A percentile compares a stretch with the other conserved stretches of the same genome.
These are phyloP conservation scores for Clusia tigrina DNA, from an alignment of 2,888 invertebrate genomes.

Conservation along the genomic window DNA sequence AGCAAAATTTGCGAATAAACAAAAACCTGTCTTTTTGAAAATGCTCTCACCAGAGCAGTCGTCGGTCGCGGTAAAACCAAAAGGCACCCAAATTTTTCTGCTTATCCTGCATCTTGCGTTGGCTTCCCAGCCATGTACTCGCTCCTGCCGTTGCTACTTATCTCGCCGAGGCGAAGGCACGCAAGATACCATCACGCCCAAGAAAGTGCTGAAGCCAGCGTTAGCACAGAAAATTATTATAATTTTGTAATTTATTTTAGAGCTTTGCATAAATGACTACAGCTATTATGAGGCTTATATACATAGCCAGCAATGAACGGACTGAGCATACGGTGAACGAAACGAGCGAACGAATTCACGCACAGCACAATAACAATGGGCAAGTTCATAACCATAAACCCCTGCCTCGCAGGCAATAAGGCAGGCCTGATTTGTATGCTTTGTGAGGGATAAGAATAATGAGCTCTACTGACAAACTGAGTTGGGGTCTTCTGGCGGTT, in stretches of 20 bases:
- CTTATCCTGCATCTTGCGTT: no score
- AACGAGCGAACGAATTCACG: not conserved
- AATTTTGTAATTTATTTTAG: slow-evolving; percentile 57
- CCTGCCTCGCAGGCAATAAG: not conserved
- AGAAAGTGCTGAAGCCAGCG: slow-evolving; percentile 31
- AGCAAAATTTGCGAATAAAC: no score
- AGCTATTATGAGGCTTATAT: slow-evolving; percentile 40
- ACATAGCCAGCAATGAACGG: slow-evolving; percentile 7
- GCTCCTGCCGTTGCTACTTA: slow-evolving; percentile 22
- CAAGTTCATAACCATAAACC: slow-evolving; percentile 30
- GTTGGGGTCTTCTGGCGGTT: slow-evolving; percentile 1
- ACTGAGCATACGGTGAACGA: not conserved
- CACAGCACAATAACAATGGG: slow-evolving; percentile 21
- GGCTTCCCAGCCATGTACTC: no score
- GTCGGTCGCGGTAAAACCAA: no score
- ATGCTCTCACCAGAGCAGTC: no score
- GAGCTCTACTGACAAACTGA: slow-evolving; percentile 15
- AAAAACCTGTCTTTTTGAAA: no score
- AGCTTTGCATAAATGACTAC: slow-evolving; percentile 52
- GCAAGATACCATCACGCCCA: slow-evolving; percentile 1
- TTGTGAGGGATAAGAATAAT: slow-evolving; percentile 22
- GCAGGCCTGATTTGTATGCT: slow-evolving; percentile 11
- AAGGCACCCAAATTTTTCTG: no score
- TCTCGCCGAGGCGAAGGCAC: not conserved
- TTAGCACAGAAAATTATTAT: slow-evolving; percentile 49